Evolutionary conservation across 2,113 vertebrate genomes (phyloP), one percentile per base, ranked within the genome.

Genomic region (Corythaeola cristata): DNA sequence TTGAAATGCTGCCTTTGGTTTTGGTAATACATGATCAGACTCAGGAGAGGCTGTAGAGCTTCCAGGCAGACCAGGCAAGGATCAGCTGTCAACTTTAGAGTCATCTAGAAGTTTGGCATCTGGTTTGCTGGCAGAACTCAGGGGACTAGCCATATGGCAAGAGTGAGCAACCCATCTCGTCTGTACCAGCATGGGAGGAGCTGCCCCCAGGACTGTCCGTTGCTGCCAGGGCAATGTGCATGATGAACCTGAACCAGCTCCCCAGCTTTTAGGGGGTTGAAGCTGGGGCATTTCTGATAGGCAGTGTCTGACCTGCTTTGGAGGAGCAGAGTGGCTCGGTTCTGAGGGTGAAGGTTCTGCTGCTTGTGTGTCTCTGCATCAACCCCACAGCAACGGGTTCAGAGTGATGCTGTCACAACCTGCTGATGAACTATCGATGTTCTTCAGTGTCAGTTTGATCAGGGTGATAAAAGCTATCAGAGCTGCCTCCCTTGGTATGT

Each of bases 231-330:
- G 37, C 24, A 24, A 3, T 7, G 52, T 10, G 39, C 62, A 16
- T 37, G 56, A 47, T 33, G 74, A 47, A 28, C 9, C 45, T 33
- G 35, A 88, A 60, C 18, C 74, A 69, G 22, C 30, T 41, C 21
- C 63, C 17, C 21, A 19, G 4, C 18, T 49, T 49, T 44, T 6
- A 17, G 45, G 27, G n/a, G 28, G 5, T 4, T 33, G 66, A 50
- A 68, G 71, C 32, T 67, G 59, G 8, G 24, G 1, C 0, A 0
- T 41, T 24, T n/a, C 37, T 33, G 22, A 5, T 33, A 5, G 0
- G 3, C 1, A 0, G 47, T 30, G n/a, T 50, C 56, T 60, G 35
- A 66, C 58, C 52, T 3, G 5, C 74, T 47, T 35, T 1, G 2
- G 37, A 69, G 37, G 60, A 63, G 72, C 55, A 1, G 64, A 50